Percentiles rank a stretch among this genome's conserved stretches.
Conservation (phyloP, 2,113 vertebrate genomes). For the Pseudopodoces humilis region DNA sequence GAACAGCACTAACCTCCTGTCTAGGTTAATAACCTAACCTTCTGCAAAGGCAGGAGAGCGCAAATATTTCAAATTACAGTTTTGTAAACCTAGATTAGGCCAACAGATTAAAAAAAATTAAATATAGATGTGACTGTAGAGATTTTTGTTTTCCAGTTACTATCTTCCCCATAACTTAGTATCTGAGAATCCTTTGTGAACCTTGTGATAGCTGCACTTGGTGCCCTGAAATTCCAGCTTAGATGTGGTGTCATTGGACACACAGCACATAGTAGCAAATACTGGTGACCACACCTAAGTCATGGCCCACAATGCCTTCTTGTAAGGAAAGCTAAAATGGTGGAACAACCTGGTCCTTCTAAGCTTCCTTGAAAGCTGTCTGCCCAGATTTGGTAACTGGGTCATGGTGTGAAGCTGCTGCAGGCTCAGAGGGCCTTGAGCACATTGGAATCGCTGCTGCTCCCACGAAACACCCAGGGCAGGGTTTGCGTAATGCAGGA, state of each 20-base stretch:
- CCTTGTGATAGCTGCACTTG: background rate
- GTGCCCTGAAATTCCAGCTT: background rate
- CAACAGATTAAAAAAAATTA: background rate
- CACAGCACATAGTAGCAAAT: background rate
- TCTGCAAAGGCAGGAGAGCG: background rate
- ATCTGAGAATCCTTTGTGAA: background rate
- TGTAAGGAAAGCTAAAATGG: slow-evolving; percentile 14
- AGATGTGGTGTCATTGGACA: background rate
- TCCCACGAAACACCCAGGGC: background rate
- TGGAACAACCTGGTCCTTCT: slow-evolving; percentile 21
- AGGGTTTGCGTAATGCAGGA: slow-evolving; percentile 24
- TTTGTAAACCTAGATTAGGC: background rate
- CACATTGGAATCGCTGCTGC: background rate
- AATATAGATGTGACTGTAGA: background rate
- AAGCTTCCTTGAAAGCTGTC: slow-evolving; percentile 40
- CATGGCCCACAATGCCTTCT: background rate
- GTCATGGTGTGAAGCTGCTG: background rate
- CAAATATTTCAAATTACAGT: background rate
- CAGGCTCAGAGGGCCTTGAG: background rate
- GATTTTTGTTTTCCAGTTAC: background rate
- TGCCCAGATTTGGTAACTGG: slow-evolving; percentile 39
- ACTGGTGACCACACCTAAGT: background rate
- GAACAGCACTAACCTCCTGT: background rate
- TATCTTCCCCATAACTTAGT: background rate
- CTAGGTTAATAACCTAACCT: background rate